Evolutionary conservation across 2,113 vertebrate species (phyloP).

Genomic region (Tetrao urogallus): DNA sequence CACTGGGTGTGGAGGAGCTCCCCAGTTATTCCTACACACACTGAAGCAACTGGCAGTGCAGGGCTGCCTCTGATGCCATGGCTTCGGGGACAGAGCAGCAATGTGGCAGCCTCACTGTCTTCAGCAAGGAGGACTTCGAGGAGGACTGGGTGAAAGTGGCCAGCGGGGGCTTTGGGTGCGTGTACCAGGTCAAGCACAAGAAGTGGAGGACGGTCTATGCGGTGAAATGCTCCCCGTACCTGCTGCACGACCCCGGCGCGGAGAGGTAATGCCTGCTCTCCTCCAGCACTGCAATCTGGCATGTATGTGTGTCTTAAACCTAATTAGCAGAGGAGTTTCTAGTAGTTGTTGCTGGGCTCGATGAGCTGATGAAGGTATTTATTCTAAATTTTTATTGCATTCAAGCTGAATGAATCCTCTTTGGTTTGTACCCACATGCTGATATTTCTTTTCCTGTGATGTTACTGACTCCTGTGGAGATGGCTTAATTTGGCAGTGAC

Average conservation of each 20-base stretch:
- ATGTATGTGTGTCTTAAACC: too few species aligned
- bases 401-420: not conserved
- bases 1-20: not conserved
- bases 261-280: constrained; percentile 73
- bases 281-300: not conserved
- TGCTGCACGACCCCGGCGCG: constrained; percentile 37
- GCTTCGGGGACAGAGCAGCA: not conserved
- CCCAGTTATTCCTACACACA: not conserved
- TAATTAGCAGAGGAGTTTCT: not conserved
- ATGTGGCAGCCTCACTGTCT: constrained; percentile 64
- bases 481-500: not conserved
- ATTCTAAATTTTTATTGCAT: not conserved
- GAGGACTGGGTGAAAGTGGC: constrained; percentile 81
- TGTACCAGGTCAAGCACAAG: constrained; percentile 86
- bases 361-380: not conserved
- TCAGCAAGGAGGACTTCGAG: constrained; percentile 85
- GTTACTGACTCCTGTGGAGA: not conserved
- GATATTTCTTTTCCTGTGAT: not conserved
- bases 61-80: constrained; percentile 20
- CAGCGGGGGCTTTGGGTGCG: constrained; percentile 80
- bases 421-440: not conserved
- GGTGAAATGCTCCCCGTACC: constrained; percentile 77
- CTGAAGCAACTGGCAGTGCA: not conserved
- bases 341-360: not conserved
- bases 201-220: constrained; percentile 79